A percentile compares a stretch with the other conserved stretches of the same genome.
Conservation (phyloP, 2,888 invertebrate species). For the Trisateles emortualis region DNA sequence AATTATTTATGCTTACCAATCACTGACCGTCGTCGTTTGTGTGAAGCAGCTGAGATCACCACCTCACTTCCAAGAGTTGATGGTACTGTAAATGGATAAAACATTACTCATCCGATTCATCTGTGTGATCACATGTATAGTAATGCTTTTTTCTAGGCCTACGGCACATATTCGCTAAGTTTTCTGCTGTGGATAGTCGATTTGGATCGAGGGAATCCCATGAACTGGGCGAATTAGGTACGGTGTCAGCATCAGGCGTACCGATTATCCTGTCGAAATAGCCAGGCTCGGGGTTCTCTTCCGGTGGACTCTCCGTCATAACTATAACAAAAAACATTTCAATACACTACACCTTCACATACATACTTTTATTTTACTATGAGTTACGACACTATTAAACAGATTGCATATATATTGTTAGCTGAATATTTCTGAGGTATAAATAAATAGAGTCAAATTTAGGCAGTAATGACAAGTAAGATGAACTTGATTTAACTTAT, state of each 20-base stretch:
- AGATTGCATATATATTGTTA: too few relatives aligned
- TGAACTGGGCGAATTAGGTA: constrained; percentile 10
- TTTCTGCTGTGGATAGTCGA: constrained; percentile 5
- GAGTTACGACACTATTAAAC: too few relatives aligned
- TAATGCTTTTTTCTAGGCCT: not conserved
- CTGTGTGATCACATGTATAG: not conserved
- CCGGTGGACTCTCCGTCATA: not conserved
- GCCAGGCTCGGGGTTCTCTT: not conserved
- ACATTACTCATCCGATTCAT: not conserved
- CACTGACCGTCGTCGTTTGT: not conserved
- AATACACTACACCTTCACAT: too few relatives aligned
- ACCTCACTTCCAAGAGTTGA: not conserved
- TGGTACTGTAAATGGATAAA: not conserved
- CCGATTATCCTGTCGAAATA: constrained; percentile 6
- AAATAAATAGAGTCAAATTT: not conserved
- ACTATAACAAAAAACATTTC: not conserved
- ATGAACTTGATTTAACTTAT: not conserved
- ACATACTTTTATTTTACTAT: too few relatives aligned
- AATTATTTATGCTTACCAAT: constrained; percentile 4
- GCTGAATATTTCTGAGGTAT: not conserved
- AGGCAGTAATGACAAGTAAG: not conserved
- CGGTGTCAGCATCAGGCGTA: constrained; percentile 11
- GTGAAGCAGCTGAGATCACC: not conserved
- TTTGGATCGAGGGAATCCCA: not conserved
- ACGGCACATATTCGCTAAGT: not conserved